These are phyloP conservation scores for Promerops cafer DNA, from an alignment of 2,113 vertebrate genomes.

Conservation along the genomic window DNA sequence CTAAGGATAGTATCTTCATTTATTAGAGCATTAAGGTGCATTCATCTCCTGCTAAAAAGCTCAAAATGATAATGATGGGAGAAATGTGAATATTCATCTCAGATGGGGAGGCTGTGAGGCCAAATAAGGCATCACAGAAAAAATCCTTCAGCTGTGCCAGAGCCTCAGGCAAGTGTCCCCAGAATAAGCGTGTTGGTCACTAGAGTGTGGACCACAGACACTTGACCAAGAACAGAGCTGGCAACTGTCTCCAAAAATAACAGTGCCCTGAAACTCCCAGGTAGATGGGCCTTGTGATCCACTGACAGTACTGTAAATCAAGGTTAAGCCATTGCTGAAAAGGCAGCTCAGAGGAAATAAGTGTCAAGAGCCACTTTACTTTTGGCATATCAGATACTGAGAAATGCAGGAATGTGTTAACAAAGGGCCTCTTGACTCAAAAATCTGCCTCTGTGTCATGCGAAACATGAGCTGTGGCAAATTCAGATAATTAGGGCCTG, in stretches of 20 bases:
- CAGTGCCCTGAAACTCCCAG: neutral
- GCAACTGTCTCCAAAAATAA: neutral
- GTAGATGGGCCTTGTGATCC: neutral
- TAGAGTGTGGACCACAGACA: neutral
- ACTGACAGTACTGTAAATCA: neutral
- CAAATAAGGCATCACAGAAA: neutral
- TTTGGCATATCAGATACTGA: neutral
- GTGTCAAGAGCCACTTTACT: neutral
- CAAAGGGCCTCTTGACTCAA: conserved; percentile 18
- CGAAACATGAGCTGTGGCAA: neutral
- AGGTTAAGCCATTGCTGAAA: neutral
- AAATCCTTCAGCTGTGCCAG: neutral
- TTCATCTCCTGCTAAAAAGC: neutral
- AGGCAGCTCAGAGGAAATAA: neutral
- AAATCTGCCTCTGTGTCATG: neutral
- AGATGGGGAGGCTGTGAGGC: neutral
- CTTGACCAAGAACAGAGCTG: neutral
- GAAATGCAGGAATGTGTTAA: neutral
- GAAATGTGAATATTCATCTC: neutral
- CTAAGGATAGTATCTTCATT: neutral
- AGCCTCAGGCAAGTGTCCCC: neutral
- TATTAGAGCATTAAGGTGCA: neutral
- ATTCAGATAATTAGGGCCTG: neutral
- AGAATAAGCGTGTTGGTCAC: fast-evolving
- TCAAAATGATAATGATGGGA: neutral